A percentile compares a stretch with the other conserved stretches of the same genome.
phyloP scores from a whole-genome alignment of 2,797 vertebrate genomes.

The Streptopelia turtur region DNA sequence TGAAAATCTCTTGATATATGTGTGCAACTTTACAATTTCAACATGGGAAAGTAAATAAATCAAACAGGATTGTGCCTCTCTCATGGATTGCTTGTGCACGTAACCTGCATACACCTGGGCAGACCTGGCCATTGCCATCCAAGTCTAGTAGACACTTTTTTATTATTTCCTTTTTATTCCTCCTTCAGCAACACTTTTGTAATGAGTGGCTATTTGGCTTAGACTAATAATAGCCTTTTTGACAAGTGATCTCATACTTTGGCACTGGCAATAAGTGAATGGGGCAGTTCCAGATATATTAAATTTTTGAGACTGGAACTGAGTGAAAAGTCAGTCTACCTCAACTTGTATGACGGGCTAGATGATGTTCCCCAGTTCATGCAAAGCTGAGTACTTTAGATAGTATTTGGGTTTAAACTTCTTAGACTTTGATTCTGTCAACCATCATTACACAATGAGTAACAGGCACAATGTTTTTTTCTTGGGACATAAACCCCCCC shows the following conservation, averaged over 20 bases:
- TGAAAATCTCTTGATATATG: fast-evolving
- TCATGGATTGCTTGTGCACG: neutral
- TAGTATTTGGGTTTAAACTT: neutral
- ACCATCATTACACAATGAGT: neutral
- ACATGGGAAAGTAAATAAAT: neutral
- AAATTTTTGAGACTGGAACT: neutral
- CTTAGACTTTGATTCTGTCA: neutral
- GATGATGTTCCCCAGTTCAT: neutral
- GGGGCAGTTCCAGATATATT: neutral
- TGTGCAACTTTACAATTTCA: neutral
- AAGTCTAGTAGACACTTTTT: fast-evolving
- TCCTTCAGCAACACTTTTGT: neutral
- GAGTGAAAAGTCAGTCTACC: neutral
- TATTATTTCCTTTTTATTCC: neutral
- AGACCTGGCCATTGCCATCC: fast-evolving
- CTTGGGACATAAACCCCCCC: neutral
- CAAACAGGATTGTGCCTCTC: neutral
- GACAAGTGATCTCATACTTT: neutral
- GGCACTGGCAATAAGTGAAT: neutral
- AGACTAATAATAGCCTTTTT: neutral
- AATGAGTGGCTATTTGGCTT: neutral
- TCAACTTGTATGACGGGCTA: neutral
- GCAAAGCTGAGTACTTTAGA: neutral
- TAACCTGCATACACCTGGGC: neutral
- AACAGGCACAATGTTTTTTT: neutral